phyloP scores from a whole-genome alignment of 53 echinoderm and acorn worm species.

The Paracentrotus lividus region DNA sequence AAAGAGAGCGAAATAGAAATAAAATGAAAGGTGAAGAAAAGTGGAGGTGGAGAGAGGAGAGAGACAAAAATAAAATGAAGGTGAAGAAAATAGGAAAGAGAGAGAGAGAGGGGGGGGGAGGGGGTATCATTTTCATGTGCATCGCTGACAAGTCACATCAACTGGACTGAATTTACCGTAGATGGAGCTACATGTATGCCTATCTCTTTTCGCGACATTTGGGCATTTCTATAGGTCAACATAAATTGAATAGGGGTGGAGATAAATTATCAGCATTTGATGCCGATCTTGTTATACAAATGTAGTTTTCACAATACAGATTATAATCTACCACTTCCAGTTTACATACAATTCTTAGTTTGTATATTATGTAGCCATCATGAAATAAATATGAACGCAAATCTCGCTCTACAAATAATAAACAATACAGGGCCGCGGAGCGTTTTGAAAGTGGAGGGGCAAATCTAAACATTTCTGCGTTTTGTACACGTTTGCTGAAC shows the following conservation, averaged over 20 bases:
- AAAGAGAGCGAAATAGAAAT: not conserved
- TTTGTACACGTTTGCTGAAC: too few species aligned
- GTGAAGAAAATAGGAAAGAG: not conserved
- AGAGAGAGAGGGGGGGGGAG: not conserved
- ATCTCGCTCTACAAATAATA: not conserved
- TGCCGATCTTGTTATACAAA: not conserved
- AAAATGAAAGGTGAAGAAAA: not conserved
- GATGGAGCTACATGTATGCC: not conserved
- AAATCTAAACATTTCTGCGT: too few species aligned
- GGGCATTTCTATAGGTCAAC: too few species aligned
- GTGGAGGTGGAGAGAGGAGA: not conserved
- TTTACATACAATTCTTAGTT: not conserved
- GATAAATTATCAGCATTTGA: too few species aligned
- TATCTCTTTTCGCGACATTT: too few species aligned
- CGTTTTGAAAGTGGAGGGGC: too few species aligned
- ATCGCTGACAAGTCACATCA: not conserved
- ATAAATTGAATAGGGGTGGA: not conserved
- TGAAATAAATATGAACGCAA: not conserved
- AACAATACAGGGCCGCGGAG: too few species aligned
- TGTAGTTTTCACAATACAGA: not conserved
- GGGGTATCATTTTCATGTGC: not conserved
- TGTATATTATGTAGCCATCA: not conserved
- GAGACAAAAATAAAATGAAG: not conserved
- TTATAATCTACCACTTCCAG: not conserved
- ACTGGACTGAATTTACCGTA: not conserved